Percentiles rank a stretch among this genome's conserved stretches.
Evolutionary conservation across 1,140 invertebrate genomes (phyloP).

Genomic region (Lepidotrigona ventralis): DNA sequence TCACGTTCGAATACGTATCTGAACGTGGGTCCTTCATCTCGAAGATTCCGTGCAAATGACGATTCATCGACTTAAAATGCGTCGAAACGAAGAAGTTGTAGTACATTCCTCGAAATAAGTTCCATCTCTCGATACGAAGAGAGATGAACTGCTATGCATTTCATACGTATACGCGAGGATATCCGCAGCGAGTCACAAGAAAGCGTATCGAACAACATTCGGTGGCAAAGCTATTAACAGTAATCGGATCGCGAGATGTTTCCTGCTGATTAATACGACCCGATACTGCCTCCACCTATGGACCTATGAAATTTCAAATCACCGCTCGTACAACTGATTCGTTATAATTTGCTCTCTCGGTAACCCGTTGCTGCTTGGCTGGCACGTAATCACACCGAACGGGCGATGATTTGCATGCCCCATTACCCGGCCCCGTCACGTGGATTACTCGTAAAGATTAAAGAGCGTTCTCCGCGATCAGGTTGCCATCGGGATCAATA

Average conservation of each 20-base stretch:
- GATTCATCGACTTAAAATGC: not conserved
- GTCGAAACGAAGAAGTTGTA: not conserved
- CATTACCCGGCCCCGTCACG: conserved; percentile 38
- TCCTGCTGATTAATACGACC: conserved; percentile 34
- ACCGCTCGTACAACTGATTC: conserved; percentile 28
- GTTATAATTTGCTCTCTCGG: conserved; percentile 36
- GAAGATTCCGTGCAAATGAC: too few relatives aligned
- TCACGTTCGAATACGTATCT: too few relatives aligned
- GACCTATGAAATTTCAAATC: conserved; percentile 3
- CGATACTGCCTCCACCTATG: not conserved
- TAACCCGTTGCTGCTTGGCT: conserved; percentile 1
- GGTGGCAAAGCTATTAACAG: conserved; percentile 30
- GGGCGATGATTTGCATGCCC: conserved; percentile 38
- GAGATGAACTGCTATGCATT: not conserved
- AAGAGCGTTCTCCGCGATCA: conserved; percentile 23
- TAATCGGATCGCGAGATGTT: conserved; percentile 33
- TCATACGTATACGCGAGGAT: not conserved
- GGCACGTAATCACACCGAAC: conserved; percentile 14
- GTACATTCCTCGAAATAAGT: not conserved
- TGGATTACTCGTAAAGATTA: conserved; percentile 40
- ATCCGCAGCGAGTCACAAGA: not conserved
- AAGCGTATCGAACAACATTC: not conserved
- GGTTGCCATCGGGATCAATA: not conserved
- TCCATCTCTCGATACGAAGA: not conserved
- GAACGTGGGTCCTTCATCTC: too few relatives aligned